Conservation (phyloP, 1,140 invertebrate species). For the Zaprionus tsacasi region DNA sequence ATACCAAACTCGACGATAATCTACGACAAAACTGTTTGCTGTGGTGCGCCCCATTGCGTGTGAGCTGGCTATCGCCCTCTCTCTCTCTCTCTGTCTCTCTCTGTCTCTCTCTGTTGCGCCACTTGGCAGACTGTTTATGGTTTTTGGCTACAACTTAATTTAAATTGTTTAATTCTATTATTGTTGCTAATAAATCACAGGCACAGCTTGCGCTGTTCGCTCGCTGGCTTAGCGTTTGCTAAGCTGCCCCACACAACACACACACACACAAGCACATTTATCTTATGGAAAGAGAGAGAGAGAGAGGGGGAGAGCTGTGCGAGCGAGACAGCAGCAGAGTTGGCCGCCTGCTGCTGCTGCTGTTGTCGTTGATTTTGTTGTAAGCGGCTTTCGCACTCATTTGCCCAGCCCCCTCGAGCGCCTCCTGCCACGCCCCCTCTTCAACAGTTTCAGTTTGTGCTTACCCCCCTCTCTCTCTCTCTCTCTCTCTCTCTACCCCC, state of each 20-base stretch:
- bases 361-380: constrained; percentile 62
- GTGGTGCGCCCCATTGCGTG: constrained; percentile 44
- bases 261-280: constrained; percentile 55
- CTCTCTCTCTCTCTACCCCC: not conserved
- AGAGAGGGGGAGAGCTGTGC: not conserved
- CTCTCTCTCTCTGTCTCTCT: not conserved
- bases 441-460: not conserved
- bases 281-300: constrained; percentile 35
- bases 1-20: not conserved
- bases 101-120: constrained; percentile 4
- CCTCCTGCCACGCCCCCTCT: not conserved
- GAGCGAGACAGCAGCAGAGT: not conserved
- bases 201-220: constrained; percentile 74
- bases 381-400: constrained; percentile 65
- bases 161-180: constrained; percentile 84
- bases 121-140: constrained; percentile 76
- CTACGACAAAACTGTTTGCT: constrained; percentile 13
- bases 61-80: not conserved
- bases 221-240: constrained; percentile 76
- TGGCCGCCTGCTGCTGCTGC: constrained; percentile 20
- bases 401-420: constrained; percentile 10
- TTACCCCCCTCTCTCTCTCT: not conserved
- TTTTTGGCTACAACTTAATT: constrained; percentile 84
- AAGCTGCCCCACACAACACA: constrained; percentile 57
- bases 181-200: constrained; percentile 84